Base-by-base conservation (phyloP, 2,888 invertebrate species). In the Tetragonula carbonaria region DNA sequence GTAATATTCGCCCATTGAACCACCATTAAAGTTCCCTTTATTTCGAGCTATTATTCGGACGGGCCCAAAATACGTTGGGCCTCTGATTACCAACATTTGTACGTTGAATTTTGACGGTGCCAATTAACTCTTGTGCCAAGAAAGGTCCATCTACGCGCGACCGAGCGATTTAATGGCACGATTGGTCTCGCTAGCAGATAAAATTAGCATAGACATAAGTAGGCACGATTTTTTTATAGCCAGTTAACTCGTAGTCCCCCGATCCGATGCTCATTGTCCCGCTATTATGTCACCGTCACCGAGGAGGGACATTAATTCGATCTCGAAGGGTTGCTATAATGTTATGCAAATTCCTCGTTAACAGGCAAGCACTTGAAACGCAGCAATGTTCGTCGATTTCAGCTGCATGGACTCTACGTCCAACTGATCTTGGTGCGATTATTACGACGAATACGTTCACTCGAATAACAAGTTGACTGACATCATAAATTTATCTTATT, bases 141-240 rank as follows among this genome's bases (percentile, higher is more conserved):
- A 33, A 55, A 38, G 50, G 62, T 63, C 16, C 74, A 63, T 72
- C 45, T 59, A 38, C 11, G 4, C 21, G 62, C 59, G 23, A 8
- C 28, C 23, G 28, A n/a, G 28, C 23, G 92, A 91, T 92, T 92
- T 91, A 93, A 82, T 84, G 89, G 80, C 77, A 13, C 90, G 87
- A 93, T 93, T 93, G 84, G 93, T 92, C 91, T 87, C 93, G 91
- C 88, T 78, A 78, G 82, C 85, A 89, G 83, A 93, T 93, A 92
- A 93, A 93, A 93, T 93, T 93, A 91, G 88, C 93, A 93, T 93
- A 92, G 78, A 88, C 91, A 91, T 88, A 91, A 92, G 92, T 91
- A 89, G 89, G 71, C 84, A 83, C 87, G 87, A 91, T 92, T 92
- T 92, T 33, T 93, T 93, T 91, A 92, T 88, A 87, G 86, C 82